Percentiles rank a stretch among this genome's conserved stretches.
These are phyloP conservation scores for Chelon auratus DNA, from an alignment of 2,797 vertebrate genomes.

Conservation along the genomic window DNA sequence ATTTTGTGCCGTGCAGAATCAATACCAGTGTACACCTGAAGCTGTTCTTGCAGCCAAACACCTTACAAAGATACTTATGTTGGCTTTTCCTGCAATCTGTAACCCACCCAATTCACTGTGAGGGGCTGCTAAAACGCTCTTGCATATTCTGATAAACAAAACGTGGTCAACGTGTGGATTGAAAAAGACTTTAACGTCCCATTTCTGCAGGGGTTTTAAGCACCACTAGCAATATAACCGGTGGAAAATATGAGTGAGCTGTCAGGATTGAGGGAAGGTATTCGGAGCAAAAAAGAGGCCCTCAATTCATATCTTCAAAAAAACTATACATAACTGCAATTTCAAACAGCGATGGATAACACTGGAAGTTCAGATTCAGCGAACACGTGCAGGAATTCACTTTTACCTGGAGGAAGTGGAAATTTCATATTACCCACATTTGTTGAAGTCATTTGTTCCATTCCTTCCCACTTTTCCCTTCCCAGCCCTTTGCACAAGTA, in stretches of 20 bases:
- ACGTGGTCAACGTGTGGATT: not conserved
- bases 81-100: too few species aligned
- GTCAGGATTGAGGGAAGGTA: slow-evolving; percentile 40
- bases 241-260: slow-evolving; percentile 51
- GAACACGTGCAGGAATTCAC: slow-evolving; percentile 33
- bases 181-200: not conserved
- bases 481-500: not conserved
- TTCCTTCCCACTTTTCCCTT: slow-evolving; percentile 14
- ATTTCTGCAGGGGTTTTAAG: slow-evolving; percentile 40
- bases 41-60: too few species aligned
- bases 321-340: slow-evolving; percentile 30
- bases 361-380: slow-evolving; percentile 39
- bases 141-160: too few species aligned
- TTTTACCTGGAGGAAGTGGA: slow-evolving; percentile 40
- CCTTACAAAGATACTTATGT: too few species aligned
- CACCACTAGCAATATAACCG: slow-evolving; percentile 25
- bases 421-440: slow-evolving; percentile 53
- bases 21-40: too few species aligned
- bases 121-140: too few species aligned
- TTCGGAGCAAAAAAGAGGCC: slow-evolving; percentile 25
- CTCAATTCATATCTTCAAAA: slow-evolving; percentile 49
- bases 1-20: too few species aligned
- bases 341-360: slow-evolving; percentile 37
- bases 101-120: too few species aligned
- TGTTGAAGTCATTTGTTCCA: slow-evolving; percentile 61